Evolutionary conservation across 2,797 vertebrate genomes (phyloP).

Genomic region (Lateolabrax maculatus): DNA sequence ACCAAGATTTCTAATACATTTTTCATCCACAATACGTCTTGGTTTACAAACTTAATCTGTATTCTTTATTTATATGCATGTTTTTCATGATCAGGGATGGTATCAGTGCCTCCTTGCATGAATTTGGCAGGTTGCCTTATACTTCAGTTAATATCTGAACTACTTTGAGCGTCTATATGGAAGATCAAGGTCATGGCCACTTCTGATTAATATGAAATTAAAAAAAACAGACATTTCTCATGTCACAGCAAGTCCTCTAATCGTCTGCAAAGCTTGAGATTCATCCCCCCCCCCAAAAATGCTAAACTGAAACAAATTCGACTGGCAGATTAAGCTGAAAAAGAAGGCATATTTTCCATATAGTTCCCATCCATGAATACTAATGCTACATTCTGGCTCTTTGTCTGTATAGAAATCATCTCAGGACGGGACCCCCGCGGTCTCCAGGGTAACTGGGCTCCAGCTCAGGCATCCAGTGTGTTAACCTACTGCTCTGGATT

Average conservation of each 20-base stretch:
- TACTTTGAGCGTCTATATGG: not conserved
- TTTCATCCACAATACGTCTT: not conserved
- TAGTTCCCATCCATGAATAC: constrained; percentile 62
- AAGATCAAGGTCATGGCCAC: not conserved
- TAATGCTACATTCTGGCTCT: constrained; percentile 53
- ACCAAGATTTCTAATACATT: not conserved
- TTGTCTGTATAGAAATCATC: constrained; percentile 59
- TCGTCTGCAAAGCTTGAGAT: not conserved
- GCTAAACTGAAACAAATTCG: not conserved
- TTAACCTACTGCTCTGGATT: constrained; percentile 61
- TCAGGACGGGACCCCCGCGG: constrained; percentile 51
- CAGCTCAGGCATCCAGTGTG: constrained; percentile 69
- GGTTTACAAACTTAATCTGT: not conserved
- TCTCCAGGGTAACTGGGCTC: constrained; percentile 79
- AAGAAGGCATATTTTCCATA: constrained; percentile 15
- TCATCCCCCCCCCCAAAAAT: not conserved
- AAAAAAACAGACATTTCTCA: not conserved
- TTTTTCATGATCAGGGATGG: not conserved
- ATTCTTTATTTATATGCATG: not conserved
- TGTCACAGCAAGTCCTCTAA: not conserved
- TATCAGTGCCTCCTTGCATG: not conserved
- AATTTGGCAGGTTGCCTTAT: not conserved
- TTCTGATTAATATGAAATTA: not conserved
- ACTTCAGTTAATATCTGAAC: not conserved
- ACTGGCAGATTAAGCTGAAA: not conserved